phyloP scores from a whole-genome alignment of 2,888 invertebrate species.

The Tortricodes alternella region DNA sequence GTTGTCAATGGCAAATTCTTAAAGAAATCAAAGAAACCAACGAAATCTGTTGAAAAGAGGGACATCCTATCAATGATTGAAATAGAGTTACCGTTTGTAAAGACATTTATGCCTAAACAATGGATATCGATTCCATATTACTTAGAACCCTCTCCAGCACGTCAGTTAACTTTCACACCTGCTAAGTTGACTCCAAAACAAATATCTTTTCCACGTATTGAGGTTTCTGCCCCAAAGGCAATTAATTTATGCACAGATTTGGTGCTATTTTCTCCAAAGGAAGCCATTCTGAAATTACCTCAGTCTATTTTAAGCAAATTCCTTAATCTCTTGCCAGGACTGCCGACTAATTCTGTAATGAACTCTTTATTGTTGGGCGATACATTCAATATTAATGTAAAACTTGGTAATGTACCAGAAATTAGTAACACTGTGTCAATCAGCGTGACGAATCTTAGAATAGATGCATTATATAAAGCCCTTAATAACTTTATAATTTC shows the following conservation, averaged over 20 bases:
- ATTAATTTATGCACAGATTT: slow-evolving; percentile 3
- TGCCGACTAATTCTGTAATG: neutral
- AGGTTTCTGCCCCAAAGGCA: neutral
- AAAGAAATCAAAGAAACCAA: slow-evolving; percentile 14
- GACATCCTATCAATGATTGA: neutral
- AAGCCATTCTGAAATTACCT: neutral
- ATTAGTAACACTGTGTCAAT: slow-evolving; percentile 5
- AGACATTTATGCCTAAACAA: neutral
- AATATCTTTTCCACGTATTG: neutral
- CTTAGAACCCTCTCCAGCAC: neutral
- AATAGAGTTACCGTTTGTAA: neutral
- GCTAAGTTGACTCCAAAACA: neutral
- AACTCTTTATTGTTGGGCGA: neutral
- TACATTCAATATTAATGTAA: slow-evolving; percentile 23
- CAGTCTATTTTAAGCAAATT: neutral
- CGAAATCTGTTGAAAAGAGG: slow-evolving; percentile 21
- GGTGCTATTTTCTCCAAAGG: neutral
- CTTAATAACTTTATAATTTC: neutral
- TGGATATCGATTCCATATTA: neutral
- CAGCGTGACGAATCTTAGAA: slow-evolving; percentile 7
- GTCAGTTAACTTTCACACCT: neutral
- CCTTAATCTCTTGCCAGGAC: neutral
- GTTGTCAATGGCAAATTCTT: slow-evolving; percentile 40
- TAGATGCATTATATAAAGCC: slow-evolving; percentile 22
- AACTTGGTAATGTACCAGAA: neutral